phyloP scores from a whole-genome alignment of 1,140 invertebrate species.

The Eufriesea mexicana region DNA sequence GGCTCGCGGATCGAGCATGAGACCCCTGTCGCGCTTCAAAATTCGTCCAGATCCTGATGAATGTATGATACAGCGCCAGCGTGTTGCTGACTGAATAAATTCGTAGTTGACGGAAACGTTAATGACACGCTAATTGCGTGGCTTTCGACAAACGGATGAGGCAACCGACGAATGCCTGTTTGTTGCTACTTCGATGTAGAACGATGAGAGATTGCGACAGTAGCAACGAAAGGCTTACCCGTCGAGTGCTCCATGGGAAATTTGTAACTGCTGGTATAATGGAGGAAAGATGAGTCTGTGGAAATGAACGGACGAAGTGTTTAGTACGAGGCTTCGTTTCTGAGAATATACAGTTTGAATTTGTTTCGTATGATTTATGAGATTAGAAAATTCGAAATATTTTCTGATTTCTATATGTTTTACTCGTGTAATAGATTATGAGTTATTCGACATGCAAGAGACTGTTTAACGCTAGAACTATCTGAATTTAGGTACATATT shows the following conservation, averaged over 20 bases:
- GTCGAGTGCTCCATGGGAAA: not conserved
- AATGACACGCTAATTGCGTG: not conserved
- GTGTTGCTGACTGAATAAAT: not conserved
- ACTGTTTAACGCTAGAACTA: too few relatives aligned
- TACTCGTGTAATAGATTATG: too few relatives aligned
- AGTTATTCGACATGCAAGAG: too few relatives aligned
- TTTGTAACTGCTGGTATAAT: not conserved
- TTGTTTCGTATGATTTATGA: too few relatives aligned
- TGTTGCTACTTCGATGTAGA: not conserved
- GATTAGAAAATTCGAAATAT: too few relatives aligned
- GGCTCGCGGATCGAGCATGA: not conserved
- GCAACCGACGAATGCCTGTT: too few relatives aligned
- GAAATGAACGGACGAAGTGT: too few relatives aligned
- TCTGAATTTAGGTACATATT: too few relatives aligned
- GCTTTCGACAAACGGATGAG: not conserved
- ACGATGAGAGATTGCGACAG: not conserved
- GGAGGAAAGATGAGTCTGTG: too few relatives aligned
- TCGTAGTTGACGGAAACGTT: not conserved
- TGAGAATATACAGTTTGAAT: not conserved
- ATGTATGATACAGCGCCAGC: not conserved
- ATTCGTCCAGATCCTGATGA: not conserved
- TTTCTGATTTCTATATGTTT: too few relatives aligned
- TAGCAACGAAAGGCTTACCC: not conserved
- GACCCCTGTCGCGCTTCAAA: not conserved
- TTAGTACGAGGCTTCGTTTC: constrained; percentile 1